Evolutionary conservation across 92 coral and sea anemone species (phyloP).

Genomic region (Palythoa caribaeorum): DNA sequence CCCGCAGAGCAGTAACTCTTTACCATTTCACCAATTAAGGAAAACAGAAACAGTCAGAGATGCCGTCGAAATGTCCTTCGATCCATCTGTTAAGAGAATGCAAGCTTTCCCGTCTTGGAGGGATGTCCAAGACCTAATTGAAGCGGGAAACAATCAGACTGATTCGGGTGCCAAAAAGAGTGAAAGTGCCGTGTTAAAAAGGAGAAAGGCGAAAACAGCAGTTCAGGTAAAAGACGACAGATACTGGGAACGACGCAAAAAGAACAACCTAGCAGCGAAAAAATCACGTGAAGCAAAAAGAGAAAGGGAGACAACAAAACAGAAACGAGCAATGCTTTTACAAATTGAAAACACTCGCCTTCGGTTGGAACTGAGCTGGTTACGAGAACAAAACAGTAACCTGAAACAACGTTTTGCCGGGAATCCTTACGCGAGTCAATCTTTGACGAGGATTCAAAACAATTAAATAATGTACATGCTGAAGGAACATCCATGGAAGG

Average conservation of each 20-base stretch:
- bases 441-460: not conserved
- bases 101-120: conserved; percentile 3
- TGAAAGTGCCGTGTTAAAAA: not conserved
- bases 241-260: conserved; percentile 36
- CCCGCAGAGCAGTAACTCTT: not conserved
- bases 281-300: conserved; percentile 35
- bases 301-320: conserved; percentile 13
- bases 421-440: not conserved
- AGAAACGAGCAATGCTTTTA: conserved; percentile 25
- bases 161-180: not conserved
- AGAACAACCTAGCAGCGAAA: conserved; percentile 44
- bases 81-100: not conserved
- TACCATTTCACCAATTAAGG: not conserved
- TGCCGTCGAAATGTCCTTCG: not conserved
- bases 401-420: conserved; percentile 17
- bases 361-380: conserved; percentile 15
- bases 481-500: too few relatives aligned
- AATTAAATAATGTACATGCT: too few relatives aligned
- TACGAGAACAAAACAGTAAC: conserved; percentile 36
- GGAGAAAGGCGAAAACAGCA: not conserved
- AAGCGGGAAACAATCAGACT: not conserved
- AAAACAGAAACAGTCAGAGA: not conserved
- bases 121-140: conserved; percentile 8
- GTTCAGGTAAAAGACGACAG: conserved; percentile 33
- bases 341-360: conserved; percentile 44